Percentiles rank a stretch among this genome's conserved stretches.
phyloP scores from a whole-genome alignment of 2,888 invertebrate genomes.

The Acanthosepion esculentum region DNA sequence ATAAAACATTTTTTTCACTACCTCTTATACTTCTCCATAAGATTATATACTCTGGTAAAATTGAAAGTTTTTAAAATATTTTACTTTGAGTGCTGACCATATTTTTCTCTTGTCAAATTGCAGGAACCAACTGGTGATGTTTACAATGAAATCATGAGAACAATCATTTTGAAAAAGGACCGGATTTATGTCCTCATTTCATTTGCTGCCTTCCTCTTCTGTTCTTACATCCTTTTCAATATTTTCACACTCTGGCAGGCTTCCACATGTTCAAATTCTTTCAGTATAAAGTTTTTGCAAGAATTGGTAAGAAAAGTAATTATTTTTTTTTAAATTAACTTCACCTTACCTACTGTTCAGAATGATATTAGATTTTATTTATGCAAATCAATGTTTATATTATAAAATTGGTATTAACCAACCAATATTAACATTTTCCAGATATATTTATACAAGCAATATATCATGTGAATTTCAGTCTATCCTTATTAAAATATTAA shows the following conservation, averaged over 20 bases:
- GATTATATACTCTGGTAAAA: too few relatives aligned
- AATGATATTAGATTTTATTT: too few relatives aligned
- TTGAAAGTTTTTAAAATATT: too few relatives aligned
- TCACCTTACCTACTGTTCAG: neutral
- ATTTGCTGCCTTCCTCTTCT: neutral
- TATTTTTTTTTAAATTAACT: neutral
- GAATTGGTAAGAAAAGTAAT: constrained; percentile 6
- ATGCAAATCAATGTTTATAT: too few relatives aligned
- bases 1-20: neutral
- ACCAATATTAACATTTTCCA: too few relatives aligned
- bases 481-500: too few relatives aligned
- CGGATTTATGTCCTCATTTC: neutral
- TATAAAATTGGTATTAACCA: too few relatives aligned
- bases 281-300: neutral
- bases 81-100: neutral
- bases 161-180: neutral
- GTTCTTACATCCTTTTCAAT: neutral
- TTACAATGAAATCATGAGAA: constrained; percentile 33
- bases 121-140: neutral
- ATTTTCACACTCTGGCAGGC: neutral
- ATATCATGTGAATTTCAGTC: too few relatives aligned
- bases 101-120: neutral
- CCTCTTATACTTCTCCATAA: too few relatives aligned
- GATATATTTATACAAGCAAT: too few relatives aligned
- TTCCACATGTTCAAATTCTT: neutral